Evolutionary conservation across 2,113 vertebrate genomes (phyloP), one percentile per base, ranked within the genome.

Genomic region (Heterotilapia buettikoferi): DNA sequence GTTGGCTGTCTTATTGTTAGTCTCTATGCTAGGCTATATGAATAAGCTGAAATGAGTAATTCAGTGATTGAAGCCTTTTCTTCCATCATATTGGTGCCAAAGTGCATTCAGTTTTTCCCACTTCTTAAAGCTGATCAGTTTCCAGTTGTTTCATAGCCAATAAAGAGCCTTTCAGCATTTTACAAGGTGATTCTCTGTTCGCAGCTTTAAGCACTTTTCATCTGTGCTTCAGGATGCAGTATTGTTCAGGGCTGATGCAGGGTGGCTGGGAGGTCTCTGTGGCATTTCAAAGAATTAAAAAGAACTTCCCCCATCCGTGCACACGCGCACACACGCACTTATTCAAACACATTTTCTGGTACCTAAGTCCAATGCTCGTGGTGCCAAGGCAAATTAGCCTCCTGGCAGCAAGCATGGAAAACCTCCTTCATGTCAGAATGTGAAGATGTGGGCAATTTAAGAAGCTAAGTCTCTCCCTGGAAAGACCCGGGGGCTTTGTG

Each of bases 221-320:
- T 88, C 68, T 57, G 80, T 59, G 40, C 81, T 85, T 40, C 80
- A 85, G 89, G 88, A 81, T 71, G 57, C 50, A 54, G 38, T 26
- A 38, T 84, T 93, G 86, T 90, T 88, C 78, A 29, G 83, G 73
- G 57, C 82, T 40, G 57, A 26, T 84, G 90, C 90, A 86, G 88
- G 71, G 92, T 95, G 88, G 78, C 93, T 95, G 93, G 89, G 95
- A 93, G 95, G 93, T 94, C 94, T 95, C 85, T 88, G 85, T 84
- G 89, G 88, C 82, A 68, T 83, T 92, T 89, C 86, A 90, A 80
- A 90, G 86, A 84, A 83, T 86, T 33, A 83, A 66, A 91, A 91
- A 92, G 83, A 91, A 82, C 90, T 80, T 79, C 82, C 54, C 63
- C 85, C 54, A 38, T 31, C 10, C 40, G 8, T 52, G 29, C 84